Base-by-base conservation (phyloP, 2,797 vertebrate species). In the Eleutherodactylus coqui region DNA sequence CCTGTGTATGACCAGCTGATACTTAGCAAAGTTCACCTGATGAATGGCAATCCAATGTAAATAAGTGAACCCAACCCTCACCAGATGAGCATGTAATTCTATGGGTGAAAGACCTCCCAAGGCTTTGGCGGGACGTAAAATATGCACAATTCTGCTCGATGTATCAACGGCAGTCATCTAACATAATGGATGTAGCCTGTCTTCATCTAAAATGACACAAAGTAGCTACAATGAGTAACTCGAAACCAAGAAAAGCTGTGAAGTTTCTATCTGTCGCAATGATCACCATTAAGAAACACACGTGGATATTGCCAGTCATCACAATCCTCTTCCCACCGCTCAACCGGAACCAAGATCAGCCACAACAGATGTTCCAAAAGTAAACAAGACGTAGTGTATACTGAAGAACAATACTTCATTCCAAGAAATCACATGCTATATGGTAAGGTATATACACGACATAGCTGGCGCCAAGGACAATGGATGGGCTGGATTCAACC, bases 21-120 rank as follows among this genome's bases (percentile, higher is more conserved):
- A 90, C 92, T 86, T 89, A 88, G 88, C 86, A 89, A 92, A 88
- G 86, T 93, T 92, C 92, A 94, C 93, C 93, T 93, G 94, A 92
- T 90, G 91, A 94, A 92, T 89, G 88, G 88, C 88, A 89, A 89
- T 89, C 82, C 11, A 75, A 87, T 87, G 82, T 78, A 87, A 87
- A 87, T 87, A 72, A 85, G 55, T 87, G 80, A 85, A 76, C 62
- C 60, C 51, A 41, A 29, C 79, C 86, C 36, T 84, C 47, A 21
- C 82, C 43, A 75, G 67, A 81, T 62, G 70, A 69, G 34, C 77
- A 43, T 41, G 45, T 69, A 84, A 87, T 75, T 81, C 34, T 69
- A 81, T 84, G 41, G 45, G 10, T 24, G 13, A 49, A 9, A 45
- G 45, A 53, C 36, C 41, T 41, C 69, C 82, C 53, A 62, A 43